Percentiles rank a stretch among this genome's conserved stretches.
These are phyloP conservation scores for Xerus inauris DNA, from an alignment of 2,113 vertebrate species.

Conservation along the genomic window DNA sequence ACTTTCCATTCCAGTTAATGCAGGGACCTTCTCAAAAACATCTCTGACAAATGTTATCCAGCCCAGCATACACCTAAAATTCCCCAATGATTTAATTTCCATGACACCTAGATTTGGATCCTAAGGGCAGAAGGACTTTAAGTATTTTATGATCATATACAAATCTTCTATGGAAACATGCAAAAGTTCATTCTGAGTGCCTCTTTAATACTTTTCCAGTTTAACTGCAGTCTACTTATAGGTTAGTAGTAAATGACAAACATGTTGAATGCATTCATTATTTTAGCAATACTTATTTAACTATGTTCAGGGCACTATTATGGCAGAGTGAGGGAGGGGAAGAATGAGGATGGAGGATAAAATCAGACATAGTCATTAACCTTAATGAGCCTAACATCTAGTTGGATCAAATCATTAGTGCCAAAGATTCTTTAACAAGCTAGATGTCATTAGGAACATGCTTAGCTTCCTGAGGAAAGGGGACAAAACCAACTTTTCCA, in stretches of 20 bases:
- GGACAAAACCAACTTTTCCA: background rate
- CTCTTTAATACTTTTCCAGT: background rate
- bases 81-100: background rate
- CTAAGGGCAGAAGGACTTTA: background rate
- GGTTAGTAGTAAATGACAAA: background rate
- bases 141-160: background rate
- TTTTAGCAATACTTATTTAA: slow-evolving; percentile 29
- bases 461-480: background rate
- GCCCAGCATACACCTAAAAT: background rate
- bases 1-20: background rate
- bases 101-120: background rate
- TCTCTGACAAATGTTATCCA: background rate
- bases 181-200: background rate
- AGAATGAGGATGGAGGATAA: background rate
- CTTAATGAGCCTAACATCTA: background rate
- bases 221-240: background rate
- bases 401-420: background rate
- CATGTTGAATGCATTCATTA: background rate
- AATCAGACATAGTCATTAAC: background rate
- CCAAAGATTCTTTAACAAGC: background rate
- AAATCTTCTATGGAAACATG: background rate
- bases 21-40: background rate
- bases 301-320: background rate
- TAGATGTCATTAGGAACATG: background rate
- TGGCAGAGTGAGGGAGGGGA: background rate